Base-by-base conservation (phyloP, 2,797 vertebrate genomes). In the Oceanodroma leucorhoa region DNA sequence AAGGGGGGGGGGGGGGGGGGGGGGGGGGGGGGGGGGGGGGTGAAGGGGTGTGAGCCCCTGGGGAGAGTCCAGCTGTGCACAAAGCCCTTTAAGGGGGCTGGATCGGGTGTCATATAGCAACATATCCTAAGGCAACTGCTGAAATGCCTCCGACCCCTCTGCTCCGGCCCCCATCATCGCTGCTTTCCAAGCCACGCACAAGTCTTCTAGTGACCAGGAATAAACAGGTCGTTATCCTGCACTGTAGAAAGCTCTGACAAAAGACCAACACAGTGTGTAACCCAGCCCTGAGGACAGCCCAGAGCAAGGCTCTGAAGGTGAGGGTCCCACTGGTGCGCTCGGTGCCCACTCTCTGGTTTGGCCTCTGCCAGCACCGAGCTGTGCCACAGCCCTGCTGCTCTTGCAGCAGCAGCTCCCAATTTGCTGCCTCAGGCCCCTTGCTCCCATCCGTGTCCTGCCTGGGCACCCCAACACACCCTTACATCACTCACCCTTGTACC, bases 261-360 rank as follows among this genome's bases (percentile, higher is more conserved):
- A 94, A 76, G 40, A 26, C 19, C n/a, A 30, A 13, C 11, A 13
- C 3, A 14, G 13, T 13, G 17, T 45, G n/a, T 26, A 65, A 61
- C 20, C 20, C 5, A 0, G 17, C 5, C 16, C n/a, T 0, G 0
- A 72, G 34, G 9, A n/a, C 24, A 51, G 20, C 43, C 14, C 36
- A 64, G 45, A 62, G 26, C 40, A 85, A 51, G 16, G 13, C 14
- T 65, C 41, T 72, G 32, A 76, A 40, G 38, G 8, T 34, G 36
- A 85, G 10, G 6, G 17, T 70, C 19, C 32, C 43, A 19, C 34
- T 14, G n/a, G 13, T 48, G 32, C 19, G 64, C 15, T 32, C 13
- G 0, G 9, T 72, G 54, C 8, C 38, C 21, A 14, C 18, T 29
- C 5, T 61, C 55, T 11, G 6, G 14, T 67, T 87, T 66, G 27